Base-by-base conservation (phyloP, 2,888 invertebrate species). In the Portevinia maculata region DNA sequence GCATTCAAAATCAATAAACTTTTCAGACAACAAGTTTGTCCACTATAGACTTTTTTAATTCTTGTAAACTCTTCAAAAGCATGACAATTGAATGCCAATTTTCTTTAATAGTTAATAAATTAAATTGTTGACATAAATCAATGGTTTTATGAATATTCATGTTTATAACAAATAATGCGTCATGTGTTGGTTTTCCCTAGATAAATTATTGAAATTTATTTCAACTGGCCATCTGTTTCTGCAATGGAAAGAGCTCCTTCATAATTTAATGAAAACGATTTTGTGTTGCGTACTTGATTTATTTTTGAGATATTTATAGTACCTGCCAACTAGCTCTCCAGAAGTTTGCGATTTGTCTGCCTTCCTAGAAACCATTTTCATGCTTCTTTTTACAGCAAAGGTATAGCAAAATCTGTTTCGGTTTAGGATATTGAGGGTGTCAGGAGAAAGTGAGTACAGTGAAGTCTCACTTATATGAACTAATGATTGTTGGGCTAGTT, bases 41-140 rank as follows among this genome's bases (percentile, higher is more conserved):
- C n/a, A n/a, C n/a, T n/a, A n/a, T n/a, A n/a, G n/a, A 39, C 7
- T 3, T 24, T 52, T 50, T 64, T 52, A 39, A 64, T 52, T 64
- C 39, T 28, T 17, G 39, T 39, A 24, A 52, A 19, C 7, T 28
- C 30, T 9, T 32, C 7, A 13, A 24, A 37, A 4, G 39, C 64
- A 64, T 39, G 64, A 19, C 39, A 64, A 11, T 39, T 17, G 17
- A 19, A 8, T 37, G 37, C 8, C 41, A 9, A 3, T 41, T 21
- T 7, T 7, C 19, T 59, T 32, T 11, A 41, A 44, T 59, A 15
- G 30, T 37, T 17, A 37, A 55, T 55, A 24, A 67, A 34, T 34
- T 24, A 24, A n/a, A 55, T 24, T n/a, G 34, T 24, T 55, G 24
- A 64, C 21, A 28, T 39, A 19, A 41, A 52, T 52, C 48, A 28